Base-by-base conservation (phyloP, 2,797 vertebrate genomes). In the Orientallactaga sibirica region DNA sequence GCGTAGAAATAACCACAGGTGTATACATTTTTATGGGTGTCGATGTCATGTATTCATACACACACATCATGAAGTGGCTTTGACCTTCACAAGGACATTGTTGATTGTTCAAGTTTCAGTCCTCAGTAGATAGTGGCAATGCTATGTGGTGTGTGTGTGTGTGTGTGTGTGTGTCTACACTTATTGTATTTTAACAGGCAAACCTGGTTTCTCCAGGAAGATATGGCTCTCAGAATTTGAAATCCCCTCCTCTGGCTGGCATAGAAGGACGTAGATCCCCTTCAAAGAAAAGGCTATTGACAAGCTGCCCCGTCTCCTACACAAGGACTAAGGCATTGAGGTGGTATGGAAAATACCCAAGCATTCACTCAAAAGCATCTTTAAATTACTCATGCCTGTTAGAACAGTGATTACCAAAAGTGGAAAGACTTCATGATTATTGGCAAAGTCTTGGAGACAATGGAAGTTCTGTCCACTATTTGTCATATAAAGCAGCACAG, bases 341-440 rank as follows among this genome's bases (percentile, higher is more conserved):
- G 88, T 86, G 43, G 66, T 16, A 94, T 76, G 55, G 52, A 94
- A 92, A 93, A 81, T 24, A 81, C 10, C 6, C 5, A 29, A 55
- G 64, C 18, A 81, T 74, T 86, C 24, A 90, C 79, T 79, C 18
- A 89, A 78, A 93, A 81, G 24, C 91, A 73, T 62, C 66, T 78
- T 88, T 79, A 6, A 93, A 78, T 71, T 90, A 55, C 67, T 89
- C 15, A 14, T 58, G 55, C 16, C 61, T 66, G 22, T 92, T 88
- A 88, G 43, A 58, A 77, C 22, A 24, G 64, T 0, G 7, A 25
- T 58, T 73, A 61, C 37, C 41, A 61, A 43, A 71, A 78, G 8
- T 43, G 43, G 8, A 70, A 75, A 20, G 27, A 7, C 19, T 41
- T 48, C 67, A 18, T 33, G 37, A 77, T 3, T n/a, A 19, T 5